Conservation (phyloP, 2,888 invertebrate genomes). For the Erebia aethiops region DNA sequence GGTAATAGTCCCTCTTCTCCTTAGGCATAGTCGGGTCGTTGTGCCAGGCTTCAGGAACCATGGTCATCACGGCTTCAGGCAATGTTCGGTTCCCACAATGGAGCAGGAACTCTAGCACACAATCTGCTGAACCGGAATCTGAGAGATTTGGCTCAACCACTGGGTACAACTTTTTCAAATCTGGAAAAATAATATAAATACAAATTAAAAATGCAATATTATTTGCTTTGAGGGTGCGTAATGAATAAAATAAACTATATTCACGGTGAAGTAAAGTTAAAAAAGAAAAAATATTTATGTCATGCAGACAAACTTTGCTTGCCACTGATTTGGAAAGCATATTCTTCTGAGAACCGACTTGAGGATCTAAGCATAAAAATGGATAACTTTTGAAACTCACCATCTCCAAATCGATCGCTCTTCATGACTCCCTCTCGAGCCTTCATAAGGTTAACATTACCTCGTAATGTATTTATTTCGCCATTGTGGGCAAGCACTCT, state of each 20-base stretch:
- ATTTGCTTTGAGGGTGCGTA: no score
- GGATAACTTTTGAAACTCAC: constrained; percentile 48
- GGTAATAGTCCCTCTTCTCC: constrained; percentile 97
- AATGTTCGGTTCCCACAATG: constrained; percentile 95
- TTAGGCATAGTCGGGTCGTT: constrained; percentile 95
- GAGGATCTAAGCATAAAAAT: neutral
- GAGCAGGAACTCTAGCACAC: constrained; percentile 97
- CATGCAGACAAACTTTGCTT: no score
- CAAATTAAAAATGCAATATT: neutral
- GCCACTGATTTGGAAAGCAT: no score
- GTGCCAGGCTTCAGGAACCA: constrained; percentile 99
- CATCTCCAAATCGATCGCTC: constrained; percentile 91
- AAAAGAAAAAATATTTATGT: no score
- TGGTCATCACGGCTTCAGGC: constrained; percentile 99
- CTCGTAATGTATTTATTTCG: constrained; percentile 99
- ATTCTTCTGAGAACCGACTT: no score
- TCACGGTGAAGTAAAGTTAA: no score
- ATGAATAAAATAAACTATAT: no score
- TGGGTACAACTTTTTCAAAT: constrained; percentile 95
- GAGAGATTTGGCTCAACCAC: constrained; percentile 99
- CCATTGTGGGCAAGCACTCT: constrained; percentile 98
- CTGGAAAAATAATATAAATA: constrained; percentile 47
- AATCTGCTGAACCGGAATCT: constrained; percentile 98
- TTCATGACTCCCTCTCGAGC: constrained; percentile 99
- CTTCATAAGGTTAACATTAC: constrained; percentile 99